A percentile compares a stretch with the other conserved stretches of the same genome.
Evolutionary conservation across 2,797 vertebrate genomes (phyloP).

Genomic region (Arnoldichthys spilopterus): DNA sequence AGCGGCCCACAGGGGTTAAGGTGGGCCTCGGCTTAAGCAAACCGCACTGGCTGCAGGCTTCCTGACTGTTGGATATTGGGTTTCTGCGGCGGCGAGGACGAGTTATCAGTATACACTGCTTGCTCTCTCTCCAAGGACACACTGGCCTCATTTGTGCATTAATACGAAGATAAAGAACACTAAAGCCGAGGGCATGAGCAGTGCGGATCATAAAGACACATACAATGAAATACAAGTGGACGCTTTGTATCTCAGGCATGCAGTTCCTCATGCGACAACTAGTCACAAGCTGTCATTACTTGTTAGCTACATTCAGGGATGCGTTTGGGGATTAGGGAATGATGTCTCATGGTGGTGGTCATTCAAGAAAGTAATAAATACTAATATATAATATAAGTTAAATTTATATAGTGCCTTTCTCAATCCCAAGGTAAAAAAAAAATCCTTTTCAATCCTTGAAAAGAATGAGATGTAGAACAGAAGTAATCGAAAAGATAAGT

Average conservation of each 20-base stretch:
- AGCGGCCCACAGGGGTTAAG: constrained; percentile 45
- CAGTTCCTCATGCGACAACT: background rate
- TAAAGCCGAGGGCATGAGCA: constrained; percentile 57
- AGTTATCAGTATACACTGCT: constrained; percentile 48
- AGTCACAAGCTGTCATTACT: background rate
- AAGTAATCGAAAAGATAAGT: too few species aligned
- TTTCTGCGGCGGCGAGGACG: constrained; percentile 40
- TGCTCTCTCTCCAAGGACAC: constrained; percentile 75
- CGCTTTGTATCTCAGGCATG: background rate
- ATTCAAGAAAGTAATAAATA: too few species aligned
- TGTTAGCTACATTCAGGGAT: too few species aligned
- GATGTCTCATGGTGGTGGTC: too few species aligned
- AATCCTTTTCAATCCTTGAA: too few species aligned
- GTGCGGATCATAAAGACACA: constrained; percentile 11
- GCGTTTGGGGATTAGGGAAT: too few species aligned
- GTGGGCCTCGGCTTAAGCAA: constrained; percentile 49
- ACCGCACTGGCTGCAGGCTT: constrained; percentile 48
- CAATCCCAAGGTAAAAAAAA: too few species aligned
- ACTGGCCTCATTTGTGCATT: constrained; percentile 77
- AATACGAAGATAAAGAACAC: constrained; percentile 76
- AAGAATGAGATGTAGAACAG: too few species aligned
- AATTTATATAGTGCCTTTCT: too few species aligned
- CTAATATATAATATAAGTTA: too few species aligned
- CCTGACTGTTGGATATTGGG: constrained; percentile 62
- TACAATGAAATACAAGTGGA: background rate